Evolutionary conservation across 2,888 invertebrate species (phyloP), one percentile per base, ranked within the genome.

Genomic region (Tipula lateralis): DNA sequence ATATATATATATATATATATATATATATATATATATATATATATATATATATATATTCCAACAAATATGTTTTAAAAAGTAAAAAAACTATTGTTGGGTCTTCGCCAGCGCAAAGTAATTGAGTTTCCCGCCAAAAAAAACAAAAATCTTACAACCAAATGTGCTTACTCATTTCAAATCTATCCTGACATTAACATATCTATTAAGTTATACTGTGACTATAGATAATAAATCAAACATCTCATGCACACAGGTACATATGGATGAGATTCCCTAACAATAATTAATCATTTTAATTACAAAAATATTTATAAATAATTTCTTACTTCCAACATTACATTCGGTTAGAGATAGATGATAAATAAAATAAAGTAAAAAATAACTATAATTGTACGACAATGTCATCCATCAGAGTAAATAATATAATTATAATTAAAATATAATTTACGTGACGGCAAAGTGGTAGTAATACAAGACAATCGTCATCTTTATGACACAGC

Each of bases 221-320:
- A 24, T 66, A 66, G 66, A 24, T 66, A 66, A 66, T 66, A 66
- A 66, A 66, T 66, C 66, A 66, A 66, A 66, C n/a, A n/a, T 66
- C 66, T 19, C 66, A 12, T 0, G 13, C 44, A 50, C 44, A 50
- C 44, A 50, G 6, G 3, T 7, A 16, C 44, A n/a, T n/a, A 16
- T 50, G 24, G 66, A 66, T 24, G 66, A 66, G 66, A 66, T 66
- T 66, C 66, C 66, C 24, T 66, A 19, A 66, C 66, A 19, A 66
- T 66, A 66, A 66, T 66, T 66, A 66, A 66, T 66, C 66, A 66
- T 66, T 66, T 66, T 66, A 66, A 66, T 66, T 66, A 66, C 66
- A 66, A 66, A 66, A 66, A 66, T 24, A 24, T 24, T 9, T 24
- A 66, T 66, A 50, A 50, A 19, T 66, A 66, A 24, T 66, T 66